These are phyloP conservation scores for Elymnias hypermnestra DNA, from an alignment of 1,140 invertebrate genomes.

Conservation along the genomic window DNA sequence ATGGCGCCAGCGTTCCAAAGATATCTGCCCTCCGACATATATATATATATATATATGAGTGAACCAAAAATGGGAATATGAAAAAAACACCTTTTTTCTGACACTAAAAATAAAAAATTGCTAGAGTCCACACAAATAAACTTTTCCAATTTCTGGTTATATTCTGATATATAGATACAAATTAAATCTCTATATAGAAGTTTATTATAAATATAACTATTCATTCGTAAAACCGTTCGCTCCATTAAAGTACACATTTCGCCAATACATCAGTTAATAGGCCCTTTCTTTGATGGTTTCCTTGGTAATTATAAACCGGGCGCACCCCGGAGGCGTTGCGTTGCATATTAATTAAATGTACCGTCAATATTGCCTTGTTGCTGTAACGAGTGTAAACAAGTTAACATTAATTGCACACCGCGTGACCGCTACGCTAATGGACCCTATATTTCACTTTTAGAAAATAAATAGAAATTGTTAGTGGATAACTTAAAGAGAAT, in stretches of 20 bases:
- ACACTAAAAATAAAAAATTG: too few species aligned
- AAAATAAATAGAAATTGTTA: background rate
- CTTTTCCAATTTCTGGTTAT: too few species aligned
- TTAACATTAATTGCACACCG: slow-evolving; percentile 1
- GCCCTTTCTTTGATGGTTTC: slow-evolving; percentile 37
- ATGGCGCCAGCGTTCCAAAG: too few species aligned
- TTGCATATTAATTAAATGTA: slow-evolving; percentile 45
- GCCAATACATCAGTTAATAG: slow-evolving; percentile 49
- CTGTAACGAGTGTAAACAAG: slow-evolving; percentile 15
- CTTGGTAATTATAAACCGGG: slow-evolving; percentile 43
- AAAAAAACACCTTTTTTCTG: too few species aligned
- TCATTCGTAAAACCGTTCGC: too few species aligned
- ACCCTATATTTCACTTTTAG: background rate
- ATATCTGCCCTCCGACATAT: too few species aligned
- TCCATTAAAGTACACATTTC: slow-evolving; percentile 42
- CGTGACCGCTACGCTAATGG: background rate
- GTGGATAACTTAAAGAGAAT: background rate
- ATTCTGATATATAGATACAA: too few species aligned
- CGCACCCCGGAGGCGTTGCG: slow-evolving; percentile 24
- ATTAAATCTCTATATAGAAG: too few species aligned
- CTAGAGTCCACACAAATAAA: too few species aligned
- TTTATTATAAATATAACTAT: too few species aligned
- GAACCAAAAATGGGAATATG: too few species aligned
- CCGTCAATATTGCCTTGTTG: slow-evolving; percentile 28
- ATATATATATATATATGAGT: too few species aligned